Evolutionary conservation across 2,797 vertebrate species (phyloP), one percentile per base, ranked within the genome.

Genomic region (Anabas testudineus): DNA sequence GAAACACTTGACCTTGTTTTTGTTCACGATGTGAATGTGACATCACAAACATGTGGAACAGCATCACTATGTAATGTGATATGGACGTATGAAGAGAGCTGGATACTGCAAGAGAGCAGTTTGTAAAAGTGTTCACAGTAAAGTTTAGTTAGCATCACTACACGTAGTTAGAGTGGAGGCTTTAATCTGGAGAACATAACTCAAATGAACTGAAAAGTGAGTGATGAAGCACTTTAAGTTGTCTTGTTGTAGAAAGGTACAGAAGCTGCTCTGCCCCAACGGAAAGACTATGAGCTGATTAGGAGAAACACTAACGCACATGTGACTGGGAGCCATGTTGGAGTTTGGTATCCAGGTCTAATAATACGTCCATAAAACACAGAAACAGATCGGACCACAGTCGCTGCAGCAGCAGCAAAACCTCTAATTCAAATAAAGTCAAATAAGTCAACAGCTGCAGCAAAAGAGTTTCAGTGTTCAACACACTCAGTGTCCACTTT

Each of bases 281-380:
- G n/a, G n/a, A n/a, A n/a, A n/a, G n/a, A n/a, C n/a, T n/a, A n/a
- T n/a, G n/a, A n/a, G n/a, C n/a, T n/a, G n/a, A n/a, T n/a, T n/a
- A n/a, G n/a, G n/a, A n/a, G n/a, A n/a, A n/a, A n/a, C n/a, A n/a
- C n/a, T n/a, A n/a, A n/a, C n/a, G n/a, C n/a, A n/a, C 5, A 1
- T 30, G 28, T 5, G 5, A 30, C 28, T 30, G 5, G 37, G 12
- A 39, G 37, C 5, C 14, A 28, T 53, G 19, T 28, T 22, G 41
- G 39, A 24, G 9, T 52, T 13, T 0, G 21, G 32, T 14, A 21
- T 54, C 58, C 52, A 61, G 58, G 10, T 81, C 54, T 61, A 7
- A 10, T 46, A 26, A 73, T 61, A 36, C 65, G 55, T 73, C 39
- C 62, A 47, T 55, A 36, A 74, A 64, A 62, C 52, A 37, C 9